phyloP scores from a whole-genome alignment of 2,797 vertebrate genomes.

The Acestrorhynchus altus region DNA sequence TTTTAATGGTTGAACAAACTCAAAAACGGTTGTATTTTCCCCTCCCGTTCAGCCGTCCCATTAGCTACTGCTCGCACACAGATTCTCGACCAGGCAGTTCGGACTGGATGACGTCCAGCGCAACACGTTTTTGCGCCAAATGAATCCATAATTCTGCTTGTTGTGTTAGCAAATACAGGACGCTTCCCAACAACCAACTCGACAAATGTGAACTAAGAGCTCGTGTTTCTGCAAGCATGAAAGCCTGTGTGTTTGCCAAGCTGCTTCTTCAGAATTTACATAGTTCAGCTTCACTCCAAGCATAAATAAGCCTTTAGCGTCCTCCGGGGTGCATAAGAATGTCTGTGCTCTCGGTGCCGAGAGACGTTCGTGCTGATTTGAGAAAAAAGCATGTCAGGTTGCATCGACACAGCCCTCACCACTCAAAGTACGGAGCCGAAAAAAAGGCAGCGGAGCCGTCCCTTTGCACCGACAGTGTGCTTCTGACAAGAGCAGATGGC shows the following conservation, averaged over 20 bases:
- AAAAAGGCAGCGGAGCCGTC: constrained; percentile 27
- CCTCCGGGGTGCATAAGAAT: constrained; percentile 5
- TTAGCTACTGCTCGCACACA: not conserved
- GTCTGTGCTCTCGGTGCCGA: constrained; percentile 1
- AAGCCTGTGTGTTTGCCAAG: not conserved
- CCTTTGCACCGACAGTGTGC: constrained; percentile 44
- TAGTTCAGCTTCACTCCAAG: not conserved
- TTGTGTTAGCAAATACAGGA: not conserved
- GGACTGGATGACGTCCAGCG: not conserved
- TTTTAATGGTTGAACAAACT: no score
- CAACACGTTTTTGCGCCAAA: not conserved
- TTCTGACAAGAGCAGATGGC: constrained; percentile 54
- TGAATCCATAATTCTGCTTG: not conserved
- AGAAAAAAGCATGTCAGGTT: constrained; percentile 40
- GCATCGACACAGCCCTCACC: constrained; percentile 28
- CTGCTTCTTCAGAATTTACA: not conserved
- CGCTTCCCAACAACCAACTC: not conserved
- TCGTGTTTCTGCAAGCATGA: not conserved
- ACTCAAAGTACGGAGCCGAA: constrained; percentile 9
- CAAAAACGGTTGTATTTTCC: no score
- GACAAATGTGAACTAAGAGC: not conserved
- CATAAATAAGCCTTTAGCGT: not conserved
- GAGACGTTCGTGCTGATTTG: constrained; percentile 17
- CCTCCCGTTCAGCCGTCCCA: not conserved
- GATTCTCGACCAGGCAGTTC: not conserved